phyloP scores from a whole-genome alignment of 2,888 invertebrate genomes.

The Coenonympha glycerion region DNA sequence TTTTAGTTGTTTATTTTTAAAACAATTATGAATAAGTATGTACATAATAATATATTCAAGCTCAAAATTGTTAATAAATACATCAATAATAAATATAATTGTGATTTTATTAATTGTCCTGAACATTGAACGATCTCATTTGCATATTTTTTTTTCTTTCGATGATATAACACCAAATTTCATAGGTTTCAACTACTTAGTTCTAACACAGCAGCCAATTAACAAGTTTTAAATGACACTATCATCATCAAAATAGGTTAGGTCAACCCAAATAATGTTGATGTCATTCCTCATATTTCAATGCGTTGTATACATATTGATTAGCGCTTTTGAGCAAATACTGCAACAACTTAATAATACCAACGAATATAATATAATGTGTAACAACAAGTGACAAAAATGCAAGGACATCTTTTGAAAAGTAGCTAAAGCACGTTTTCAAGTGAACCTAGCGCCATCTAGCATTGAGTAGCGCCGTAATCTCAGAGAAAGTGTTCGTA shows the following conservation, averaged over 20 bases:
- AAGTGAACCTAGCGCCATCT: slow-evolving; percentile 17
- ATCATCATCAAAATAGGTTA: background rate
- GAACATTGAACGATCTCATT: no score
- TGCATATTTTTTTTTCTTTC: no score
- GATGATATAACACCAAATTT: no score
- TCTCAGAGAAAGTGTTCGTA: no score
- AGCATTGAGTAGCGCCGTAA: slow-evolving; percentile 9
- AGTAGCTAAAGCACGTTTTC: slow-evolving; percentile 8
- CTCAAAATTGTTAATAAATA: slow-evolving; percentile 22
- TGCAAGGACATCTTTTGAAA: slow-evolving; percentile 18
- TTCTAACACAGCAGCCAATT: no score
- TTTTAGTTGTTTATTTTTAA: slow-evolving; percentile 40
- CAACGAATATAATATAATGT: no score
- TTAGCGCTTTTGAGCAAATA: no score
- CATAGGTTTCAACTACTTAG: no score
- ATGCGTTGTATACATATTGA: no score
- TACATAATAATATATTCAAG: slow-evolving; percentile 34
- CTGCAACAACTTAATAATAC: background rate
- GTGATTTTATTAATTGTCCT: slow-evolving; percentile 7
- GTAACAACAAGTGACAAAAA: slow-evolving; percentile 5
- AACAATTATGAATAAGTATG: slow-evolving; percentile 39
- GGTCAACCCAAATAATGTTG: no score
- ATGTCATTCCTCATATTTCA: no score
- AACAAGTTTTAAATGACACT: no score
- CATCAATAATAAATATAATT: slow-evolving; percentile 13